Base-by-base conservation (phyloP, 2,888 invertebrate genomes). In the Sipunculus nudus region DNA sequence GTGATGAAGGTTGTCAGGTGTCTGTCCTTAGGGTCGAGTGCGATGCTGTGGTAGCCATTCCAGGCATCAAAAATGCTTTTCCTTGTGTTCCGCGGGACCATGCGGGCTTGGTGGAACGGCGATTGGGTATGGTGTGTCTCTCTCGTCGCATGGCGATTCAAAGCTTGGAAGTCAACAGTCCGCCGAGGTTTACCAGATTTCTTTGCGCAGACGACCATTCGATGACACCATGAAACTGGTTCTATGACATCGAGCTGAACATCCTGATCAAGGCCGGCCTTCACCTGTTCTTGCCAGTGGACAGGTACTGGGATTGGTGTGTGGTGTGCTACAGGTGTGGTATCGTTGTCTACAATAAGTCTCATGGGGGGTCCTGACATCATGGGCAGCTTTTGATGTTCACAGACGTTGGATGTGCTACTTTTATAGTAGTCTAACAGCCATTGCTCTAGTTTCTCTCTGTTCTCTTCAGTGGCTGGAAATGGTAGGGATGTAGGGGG, bases 151-250 rank as follows among this genome's bases (percentile, higher is more conserved):
- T 69, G 63, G 3, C 40, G 45, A 46, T 74, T 75, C 8, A 72
- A 67, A 0, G 72, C 41, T 40, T 75, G 73, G 41, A 74, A 61
- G 54, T 75, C 74, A 10, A 73, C 64, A 2, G 71, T 74, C 2
- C 72, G 59, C 0, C 72, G 26, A 13, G 68, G 70, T 29, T 67
- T 61, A 3, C 73, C 70, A 49, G 60, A 68, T 26, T 66, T 67
- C 48, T 61, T 61, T 23, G 56, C 46, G 41, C 60, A 62, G 19
- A 62, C 35, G 8, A 62, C 54, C 62, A 62, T 62, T 25, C 54
- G n/a, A 31, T 53, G 46, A 48, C 56, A 63, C 61, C 59, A 66
- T n/a, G 50, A 55, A 25, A 53, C 45, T 21, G 58, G 48, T 39
- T 67, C 61, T 3, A 64, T 13, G n/a, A 65, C 59, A 6, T 59